Base-by-base conservation (phyloP, 1,140 invertebrate genomes). In the Leptinotarsa defecta region DNA sequence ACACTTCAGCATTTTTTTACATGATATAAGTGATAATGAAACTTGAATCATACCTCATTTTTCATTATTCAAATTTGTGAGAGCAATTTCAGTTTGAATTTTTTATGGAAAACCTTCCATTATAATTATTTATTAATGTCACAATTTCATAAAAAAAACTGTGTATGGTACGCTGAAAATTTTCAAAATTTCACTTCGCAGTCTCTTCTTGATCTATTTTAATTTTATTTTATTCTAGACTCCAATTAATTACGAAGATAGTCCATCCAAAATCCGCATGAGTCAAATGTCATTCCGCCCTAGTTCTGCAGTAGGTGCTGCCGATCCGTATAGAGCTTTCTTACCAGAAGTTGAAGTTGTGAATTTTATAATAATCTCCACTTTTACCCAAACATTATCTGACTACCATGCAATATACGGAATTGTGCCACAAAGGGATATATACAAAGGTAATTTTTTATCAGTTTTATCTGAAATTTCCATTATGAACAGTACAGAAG, bases 291-390 rank as follows among this genome's bases (percentile, higher is more conserved):
- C 13, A 34, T n/a, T n/a, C 8, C 22, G 34, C 3, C 8, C 19
- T 34, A 68, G 22, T 68, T 24, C 34, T 19, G 22, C 67, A 68
- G 67, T 13, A 8, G 22, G n/a, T 11, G 22, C 13, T 11, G n/a
- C 13, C 8, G 22, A 68, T n/a, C 67, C 67, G 11, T 68, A 68
- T 27, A 68, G 24, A 63, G 34, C 24, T 13, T 73, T 22, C 62
- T 27, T 79, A 17, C 78, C 78, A 19, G 78, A 79, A 69, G 68
- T 73, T 57, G 78, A 77, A 71, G 22, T 79, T 2, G 19, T 79
- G 20, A 73, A 75, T 57, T 76, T 76, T 71, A 57, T 76, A 4
- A 71, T 79, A 17, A 57, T 67, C 4, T 74, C 78, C 6, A 71
- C 61, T 48, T 77, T 75, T 8, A 77, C 78, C 1, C 67, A 75